phyloP scores from a whole-genome alignment of 2,113 vertebrate species.

The Glareola pratincola region DNA sequence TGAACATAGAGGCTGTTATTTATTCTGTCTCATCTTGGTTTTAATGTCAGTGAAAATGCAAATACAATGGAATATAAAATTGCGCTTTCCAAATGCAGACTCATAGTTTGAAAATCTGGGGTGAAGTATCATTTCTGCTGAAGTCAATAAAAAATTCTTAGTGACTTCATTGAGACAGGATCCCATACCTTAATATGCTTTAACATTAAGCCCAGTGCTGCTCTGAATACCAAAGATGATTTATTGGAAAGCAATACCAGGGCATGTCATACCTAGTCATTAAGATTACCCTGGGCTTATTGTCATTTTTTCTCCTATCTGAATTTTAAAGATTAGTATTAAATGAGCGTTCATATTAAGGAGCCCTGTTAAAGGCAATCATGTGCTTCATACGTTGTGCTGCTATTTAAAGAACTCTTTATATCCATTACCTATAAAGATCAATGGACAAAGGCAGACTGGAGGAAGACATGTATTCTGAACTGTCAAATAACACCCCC shows the following conservation, averaged over 20 bases:
- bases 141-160: not conserved
- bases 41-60: slow-evolving; percentile 1
- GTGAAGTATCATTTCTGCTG: not conserved
- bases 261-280: not conserved
- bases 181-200: not conserved
- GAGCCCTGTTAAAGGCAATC: not conserved
- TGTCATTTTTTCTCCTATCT: not conserved
- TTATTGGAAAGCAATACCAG: slow-evolving; percentile 40
- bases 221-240: not conserved
- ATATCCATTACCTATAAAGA: not conserved
- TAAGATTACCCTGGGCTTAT: not conserved
- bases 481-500: not conserved
- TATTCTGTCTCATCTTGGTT: not conserved
- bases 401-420: slow-evolving; percentile 2
- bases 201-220: not conserved
- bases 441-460: not conserved
- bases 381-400: not conserved
- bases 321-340: slow-evolving; percentile 22
- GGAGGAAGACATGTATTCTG: not conserved
- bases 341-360: not conserved
- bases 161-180: not conserved
- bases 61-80: not conserved
- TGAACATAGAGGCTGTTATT: not conserved
- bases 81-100: not conserved
- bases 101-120: not conserved